Percentiles rank a stretch among this genome's conserved stretches.
phyloP scores from a whole-genome alignment of 30 jellyfish, hydroid and myxozoan genomes.

The Catostylus mosaicus region DNA sequence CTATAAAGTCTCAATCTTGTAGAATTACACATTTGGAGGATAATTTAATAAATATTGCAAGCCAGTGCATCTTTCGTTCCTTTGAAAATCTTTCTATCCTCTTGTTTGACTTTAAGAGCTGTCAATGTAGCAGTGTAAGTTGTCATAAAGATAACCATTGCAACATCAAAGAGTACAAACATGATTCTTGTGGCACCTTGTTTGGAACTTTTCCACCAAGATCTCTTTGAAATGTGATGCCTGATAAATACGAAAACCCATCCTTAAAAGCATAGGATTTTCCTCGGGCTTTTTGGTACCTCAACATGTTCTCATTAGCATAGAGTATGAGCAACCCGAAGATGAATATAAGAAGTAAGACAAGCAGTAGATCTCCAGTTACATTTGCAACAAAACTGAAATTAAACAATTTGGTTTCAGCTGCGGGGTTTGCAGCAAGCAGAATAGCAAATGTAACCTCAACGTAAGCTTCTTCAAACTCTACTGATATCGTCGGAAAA shows the following conservation, averaged over 20 bases:
- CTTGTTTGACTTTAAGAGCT: conserved; percentile 52
- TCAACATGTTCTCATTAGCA: conserved; percentile 15
- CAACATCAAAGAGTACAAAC: conserved; percentile 65
- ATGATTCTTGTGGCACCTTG: conserved; percentile 61
- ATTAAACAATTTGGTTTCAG: conserved; percentile 40
- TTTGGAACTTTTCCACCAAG: conserved; percentile 73
- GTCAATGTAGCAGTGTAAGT: conserved; percentile 84
- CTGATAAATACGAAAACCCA: conserved; percentile 62
- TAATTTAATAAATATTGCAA: too few relatives aligned
- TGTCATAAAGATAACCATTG: conserved; percentile 76
- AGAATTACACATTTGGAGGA: too few relatives aligned
- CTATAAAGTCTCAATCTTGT: too few relatives aligned
- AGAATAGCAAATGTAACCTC: conserved; percentile 31
- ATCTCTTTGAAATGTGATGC: conserved; percentile 75
- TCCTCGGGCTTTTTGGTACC: neutral
- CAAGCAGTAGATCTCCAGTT: conserved; percentile 14
- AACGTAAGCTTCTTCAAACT: conserved; percentile 51
- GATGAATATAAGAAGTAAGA: neutral
- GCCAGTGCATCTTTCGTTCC: conserved; percentile 73
- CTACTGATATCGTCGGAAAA: too few relatives aligned
- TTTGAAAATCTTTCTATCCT: conserved; percentile 3
- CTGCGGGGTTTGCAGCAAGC: conserved; percentile 3
- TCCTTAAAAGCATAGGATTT: conserved; percentile 36
- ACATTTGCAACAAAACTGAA: conserved; percentile 36
- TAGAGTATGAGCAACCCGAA: conserved; percentile 21